Conservation (phyloP, 2,888 invertebrate genomes). For the Melanotus villosus region DNA sequence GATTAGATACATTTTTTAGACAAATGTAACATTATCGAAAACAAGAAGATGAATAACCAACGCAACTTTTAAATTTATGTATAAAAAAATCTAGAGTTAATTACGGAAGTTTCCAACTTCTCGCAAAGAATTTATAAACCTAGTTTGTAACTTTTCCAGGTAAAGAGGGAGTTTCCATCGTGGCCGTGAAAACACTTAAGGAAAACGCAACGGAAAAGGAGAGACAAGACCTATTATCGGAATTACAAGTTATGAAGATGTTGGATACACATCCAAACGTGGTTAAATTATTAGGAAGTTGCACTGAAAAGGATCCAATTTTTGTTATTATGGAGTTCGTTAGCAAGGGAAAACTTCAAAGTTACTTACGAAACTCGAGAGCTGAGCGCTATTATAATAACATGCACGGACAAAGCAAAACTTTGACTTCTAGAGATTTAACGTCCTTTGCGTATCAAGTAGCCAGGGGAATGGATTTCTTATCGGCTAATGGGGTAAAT, state of each 20-base stretch:
- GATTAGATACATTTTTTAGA: no score
- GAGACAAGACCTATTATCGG: slow-evolving; percentile 87
- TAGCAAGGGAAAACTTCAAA: slow-evolving; percentile 89
- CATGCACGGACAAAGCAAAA: slow-evolving; percentile 82
- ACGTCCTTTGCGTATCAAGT: slow-evolving; percentile 94
- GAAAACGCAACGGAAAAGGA: slow-evolving; percentile 92
- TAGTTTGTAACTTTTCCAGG: slow-evolving; percentile 66
- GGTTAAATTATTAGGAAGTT: slow-evolving; percentile 89
- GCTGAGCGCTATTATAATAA: slow-evolving; percentile 88
- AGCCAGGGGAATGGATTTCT: slow-evolving; percentile 90
- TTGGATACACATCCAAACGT: slow-evolving; percentile 93
- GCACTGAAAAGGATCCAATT: slow-evolving; percentile 92
- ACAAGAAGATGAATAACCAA: background rate
- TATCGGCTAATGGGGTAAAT: slow-evolving; percentile 86
- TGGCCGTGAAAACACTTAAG: slow-evolving; percentile 95
- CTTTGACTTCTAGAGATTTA: slow-evolving; percentile 87
- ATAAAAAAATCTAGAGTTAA: background rate
- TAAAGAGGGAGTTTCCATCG: slow-evolving; percentile 82
- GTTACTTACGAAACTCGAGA: slow-evolving; percentile 87
- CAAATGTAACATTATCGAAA: background rate
- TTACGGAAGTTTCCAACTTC: background rate
- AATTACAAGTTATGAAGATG: slow-evolving; percentile 92
- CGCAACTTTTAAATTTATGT: background rate
- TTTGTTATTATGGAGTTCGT: slow-evolving; percentile 95
- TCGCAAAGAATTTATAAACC: slow-evolving; percentile 1